phyloP scores from a whole-genome alignment of 2,797 vertebrate species.

The Pangasius djambal region DNA sequence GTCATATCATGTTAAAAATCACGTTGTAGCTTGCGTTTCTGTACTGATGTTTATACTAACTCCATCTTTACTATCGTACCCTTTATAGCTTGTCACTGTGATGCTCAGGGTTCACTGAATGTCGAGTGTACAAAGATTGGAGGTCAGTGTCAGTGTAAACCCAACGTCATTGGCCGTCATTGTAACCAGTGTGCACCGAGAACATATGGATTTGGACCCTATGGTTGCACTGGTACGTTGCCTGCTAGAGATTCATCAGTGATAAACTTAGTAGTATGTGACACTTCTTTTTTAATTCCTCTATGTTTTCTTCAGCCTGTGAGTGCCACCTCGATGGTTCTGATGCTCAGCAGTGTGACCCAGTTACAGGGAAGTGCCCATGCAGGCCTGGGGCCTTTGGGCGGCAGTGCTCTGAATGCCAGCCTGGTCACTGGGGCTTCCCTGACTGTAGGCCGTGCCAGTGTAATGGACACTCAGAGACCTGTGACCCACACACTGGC shows the following conservation, averaged over 20 bases:
- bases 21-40: not conserved
- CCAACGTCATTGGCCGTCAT: conserved; percentile 78
- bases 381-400: conserved; percentile 74
- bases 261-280: not conserved
- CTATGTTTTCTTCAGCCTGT: conserved; percentile 72
- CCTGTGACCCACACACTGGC: conserved; percentile 74
- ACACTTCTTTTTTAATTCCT: not conserved
- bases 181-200: conserved; percentile 82
- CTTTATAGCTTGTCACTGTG: conserved; percentile 81
- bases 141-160: conserved; percentile 83
- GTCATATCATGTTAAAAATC: not conserved
- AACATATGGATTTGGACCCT: conserved; percentile 81
- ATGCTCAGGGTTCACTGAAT: conserved; percentile 84
- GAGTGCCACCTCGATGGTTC: conserved; percentile 81
- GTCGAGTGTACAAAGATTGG: conserved; percentile 80
- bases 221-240: conserved; percentile 80
- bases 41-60: not conserved
- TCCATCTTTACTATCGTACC: not conserved
- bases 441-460: conserved; percentile 81
- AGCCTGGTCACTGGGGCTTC: conserved; percentile 80
- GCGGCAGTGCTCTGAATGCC: conserved; percentile 80
- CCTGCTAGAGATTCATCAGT: not conserved
- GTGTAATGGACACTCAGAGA: conserved; percentile 80
- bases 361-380: conserved; percentile 78
- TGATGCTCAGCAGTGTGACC: conserved; percentile 75